phyloP scores from a whole-genome alignment of 2,113 vertebrate genomes.

The human (Homo sapiens) region GRCh38 chr11:67347001-67347500 shows the following conservation, averaged over 20 bases:
- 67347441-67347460: no score
- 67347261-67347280: background rate
- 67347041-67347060: background rate
- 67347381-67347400: background rate
- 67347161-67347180: no score
- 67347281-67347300: background rate
- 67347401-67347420: background rate
- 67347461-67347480: no score
- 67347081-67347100: no score
- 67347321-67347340: background rate
- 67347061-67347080: background rate
- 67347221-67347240: background rate
- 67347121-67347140: no score
- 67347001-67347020: background rate
- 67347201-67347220: background rate
- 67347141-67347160: no score
- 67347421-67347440: no score
- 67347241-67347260: background rate
- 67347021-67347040: no score
- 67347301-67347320: background rate
- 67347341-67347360: background rate
- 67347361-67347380: background rate
- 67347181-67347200: background rate
- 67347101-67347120: no score
- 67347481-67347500: no score